phyloP scores from a whole-genome alignment of 2,888 invertebrate species.

The Lochmaea capreae region DNA sequence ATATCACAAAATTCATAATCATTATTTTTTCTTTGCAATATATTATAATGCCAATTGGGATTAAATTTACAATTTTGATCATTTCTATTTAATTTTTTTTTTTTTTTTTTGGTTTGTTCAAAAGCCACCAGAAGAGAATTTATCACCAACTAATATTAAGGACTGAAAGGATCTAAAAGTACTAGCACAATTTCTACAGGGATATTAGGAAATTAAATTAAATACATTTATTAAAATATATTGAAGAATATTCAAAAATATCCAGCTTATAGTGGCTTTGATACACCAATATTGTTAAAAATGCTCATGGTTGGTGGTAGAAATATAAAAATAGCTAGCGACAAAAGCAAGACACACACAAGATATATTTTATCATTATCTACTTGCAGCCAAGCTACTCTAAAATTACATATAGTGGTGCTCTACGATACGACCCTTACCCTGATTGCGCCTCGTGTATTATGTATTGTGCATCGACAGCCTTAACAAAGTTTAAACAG shows the following conservation, averaged over 20 bases:
- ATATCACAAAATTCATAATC: conserved; percentile 59
- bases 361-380: conserved; percentile 57
- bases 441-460: conserved; percentile 63
- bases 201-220: no score
- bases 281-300: conserved; percentile 23
- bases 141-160: no score
- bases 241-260: not conserved
- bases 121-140: conserved; percentile 5
- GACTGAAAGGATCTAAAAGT: no score
- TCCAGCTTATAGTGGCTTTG: not conserved
- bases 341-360: conserved; percentile 61
- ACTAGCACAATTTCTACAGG: no score
- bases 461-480: conserved; percentile 64
- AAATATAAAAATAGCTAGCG: conserved; percentile 58
- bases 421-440: conserved; percentile 65
- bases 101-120: not conserved
- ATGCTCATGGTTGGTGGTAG: conserved; percentile 60
- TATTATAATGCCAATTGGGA: conserved; percentile 48
- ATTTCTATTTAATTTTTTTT: conserved; percentile 13
- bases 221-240: no score
- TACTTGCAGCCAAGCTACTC: conserved; percentile 62
- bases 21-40: conserved; percentile 43
- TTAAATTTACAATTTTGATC: conserved; percentile 42
- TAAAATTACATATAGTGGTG: conserved; percentile 61
- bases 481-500: conserved; percentile 55